Evolutionary conservation across 2,888 invertebrate species (phyloP).

Genomic region (Stenurella melanura): DNA sequence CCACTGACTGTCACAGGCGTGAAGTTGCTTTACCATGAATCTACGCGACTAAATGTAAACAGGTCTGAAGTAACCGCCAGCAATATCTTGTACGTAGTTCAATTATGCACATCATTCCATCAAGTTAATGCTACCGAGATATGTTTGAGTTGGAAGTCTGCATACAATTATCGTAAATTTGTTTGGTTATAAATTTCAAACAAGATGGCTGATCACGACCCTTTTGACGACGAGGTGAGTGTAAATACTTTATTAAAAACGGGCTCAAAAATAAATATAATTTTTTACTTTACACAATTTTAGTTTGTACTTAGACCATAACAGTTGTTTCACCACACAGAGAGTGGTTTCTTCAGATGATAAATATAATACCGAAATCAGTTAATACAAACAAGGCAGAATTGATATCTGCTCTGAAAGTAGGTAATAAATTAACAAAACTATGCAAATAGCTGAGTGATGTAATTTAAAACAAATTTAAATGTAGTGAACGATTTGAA

Average conservation of each 20-base stretch:
- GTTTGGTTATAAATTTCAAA: slow-evolving; percentile 21
- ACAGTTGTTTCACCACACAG: too few relatives aligned
- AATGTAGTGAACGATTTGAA: too few relatives aligned
- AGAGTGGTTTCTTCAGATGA: too few relatives aligned
- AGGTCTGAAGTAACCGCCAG: slow-evolving; percentile 5
- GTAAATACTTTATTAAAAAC: neutral
- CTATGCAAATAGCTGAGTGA: too few relatives aligned
- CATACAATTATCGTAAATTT: neutral
- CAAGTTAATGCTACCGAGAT: neutral
- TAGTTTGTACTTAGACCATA: too few relatives aligned
- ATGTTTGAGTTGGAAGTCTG: slow-evolving; percentile 14
- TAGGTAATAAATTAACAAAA: too few relatives aligned
- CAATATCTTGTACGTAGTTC: slow-evolving; percentile 8
- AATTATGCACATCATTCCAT: slow-evolving; percentile 7
- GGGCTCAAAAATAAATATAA: too few relatives aligned
- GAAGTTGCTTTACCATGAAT: slow-evolving; percentile 1
- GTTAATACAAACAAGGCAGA: too few relatives aligned
- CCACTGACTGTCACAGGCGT: neutral
- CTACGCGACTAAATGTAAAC: neutral
- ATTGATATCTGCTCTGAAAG: too few relatives aligned
- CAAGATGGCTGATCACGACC: slow-evolving; percentile 62
- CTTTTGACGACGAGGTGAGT: slow-evolving; percentile 68
- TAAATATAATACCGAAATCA: too few relatives aligned
- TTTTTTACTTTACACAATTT: too few relatives aligned
- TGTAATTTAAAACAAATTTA: too few relatives aligned